Percentiles rank a stretch among this genome's conserved stretches.
Evolutionary conservation across 2,888 invertebrate species (phyloP).

Genomic region (Andrena minutula): DNA sequence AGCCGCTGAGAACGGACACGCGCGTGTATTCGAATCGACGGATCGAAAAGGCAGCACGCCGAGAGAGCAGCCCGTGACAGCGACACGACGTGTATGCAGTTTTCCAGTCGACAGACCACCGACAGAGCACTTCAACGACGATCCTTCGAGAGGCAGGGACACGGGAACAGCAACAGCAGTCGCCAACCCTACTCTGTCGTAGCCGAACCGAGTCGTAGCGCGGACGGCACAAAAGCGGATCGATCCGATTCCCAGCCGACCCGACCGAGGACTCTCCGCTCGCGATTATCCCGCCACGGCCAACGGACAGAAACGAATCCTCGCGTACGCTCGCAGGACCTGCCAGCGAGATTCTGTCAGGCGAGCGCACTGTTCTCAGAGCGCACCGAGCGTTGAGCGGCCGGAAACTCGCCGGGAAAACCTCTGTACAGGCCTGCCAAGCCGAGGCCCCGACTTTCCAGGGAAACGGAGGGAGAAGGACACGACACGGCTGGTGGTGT

Average conservation of each 20-base stretch:
- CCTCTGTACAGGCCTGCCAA: neutral
- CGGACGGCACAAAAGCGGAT: neutral
- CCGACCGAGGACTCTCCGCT: neutral
- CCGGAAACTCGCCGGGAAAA: conserved; percentile 3
- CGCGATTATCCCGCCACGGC: too few species aligned
- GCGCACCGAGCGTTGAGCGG: neutral
- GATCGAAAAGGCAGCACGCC: conserved; percentile 62
- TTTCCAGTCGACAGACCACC: conserved; percentile 66
- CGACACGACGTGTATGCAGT: conserved; percentile 73
- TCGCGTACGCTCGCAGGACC: too few species aligned
- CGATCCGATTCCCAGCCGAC: conserved; percentile 7
- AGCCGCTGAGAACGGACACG: conserved; percentile 78
- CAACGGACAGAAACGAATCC: too few species aligned
- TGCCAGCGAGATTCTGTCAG: too few species aligned
- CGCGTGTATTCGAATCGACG: conserved; percentile 49
- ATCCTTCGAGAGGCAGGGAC: neutral
- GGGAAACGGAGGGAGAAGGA: conserved; percentile 46
- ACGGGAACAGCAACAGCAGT: neutral
- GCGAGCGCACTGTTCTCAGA: neutral
- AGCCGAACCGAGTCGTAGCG: neutral
- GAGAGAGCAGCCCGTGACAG: conserved; percentile 48
- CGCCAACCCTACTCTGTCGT: neutral
- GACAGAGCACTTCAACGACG: neutral
- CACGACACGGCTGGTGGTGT: neutral
- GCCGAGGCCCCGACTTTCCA: conserved; percentile 58